Percentiles rank a stretch among this genome's conserved stretches.
Conservation (phyloP, 2,888 invertebrate species). For the Drosophila nr. perissopoda region DNA sequence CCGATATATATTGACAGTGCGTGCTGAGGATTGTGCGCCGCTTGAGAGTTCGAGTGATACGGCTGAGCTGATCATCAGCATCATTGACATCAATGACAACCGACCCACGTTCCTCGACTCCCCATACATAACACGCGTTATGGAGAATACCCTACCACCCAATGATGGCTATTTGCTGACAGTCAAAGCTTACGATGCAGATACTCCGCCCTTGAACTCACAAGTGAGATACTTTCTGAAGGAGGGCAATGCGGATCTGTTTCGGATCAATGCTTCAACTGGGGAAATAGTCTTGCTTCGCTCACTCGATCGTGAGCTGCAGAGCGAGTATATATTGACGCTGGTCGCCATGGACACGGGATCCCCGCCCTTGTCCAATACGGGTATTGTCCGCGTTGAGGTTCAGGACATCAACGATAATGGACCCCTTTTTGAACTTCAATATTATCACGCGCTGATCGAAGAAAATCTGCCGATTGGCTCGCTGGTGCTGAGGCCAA, state of each 20-base stretch:
- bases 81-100: conserved; percentile 97
- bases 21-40: conserved; percentile 94
- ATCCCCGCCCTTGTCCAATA: conserved; percentile 95
- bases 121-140: conserved; percentile 96
- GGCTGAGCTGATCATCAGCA: conserved; percentile 92
- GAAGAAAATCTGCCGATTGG: conserved; percentile 93
- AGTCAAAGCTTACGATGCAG: conserved; percentile 95
- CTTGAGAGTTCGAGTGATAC: conserved; percentile 89
- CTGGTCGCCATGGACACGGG: conserved; percentile 98
- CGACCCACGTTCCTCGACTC: conserved; percentile 96
- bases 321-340: conserved; percentile 93
- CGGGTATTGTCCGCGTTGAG: conserved; percentile 94
- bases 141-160: conserved; percentile 95
- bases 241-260: conserved; percentile 95
- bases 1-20: conserved; percentile 92
- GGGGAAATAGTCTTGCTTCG: conserved; percentile 94
- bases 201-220: conserved; percentile 95
- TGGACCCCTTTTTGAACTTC: conserved; percentile 93
- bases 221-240: conserved; percentile 96
- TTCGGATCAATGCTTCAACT: conserved; percentile 95
- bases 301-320: conserved; percentile 93
- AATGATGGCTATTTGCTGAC: conserved; percentile 92
- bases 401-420: conserved; percentile 98
- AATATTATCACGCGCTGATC: conserved; percentile 91
- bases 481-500: conserved; percentile 91